phyloP scores from a whole-genome alignment of 2,797 vertebrate species.

The Arvicola amphibius region DNA sequence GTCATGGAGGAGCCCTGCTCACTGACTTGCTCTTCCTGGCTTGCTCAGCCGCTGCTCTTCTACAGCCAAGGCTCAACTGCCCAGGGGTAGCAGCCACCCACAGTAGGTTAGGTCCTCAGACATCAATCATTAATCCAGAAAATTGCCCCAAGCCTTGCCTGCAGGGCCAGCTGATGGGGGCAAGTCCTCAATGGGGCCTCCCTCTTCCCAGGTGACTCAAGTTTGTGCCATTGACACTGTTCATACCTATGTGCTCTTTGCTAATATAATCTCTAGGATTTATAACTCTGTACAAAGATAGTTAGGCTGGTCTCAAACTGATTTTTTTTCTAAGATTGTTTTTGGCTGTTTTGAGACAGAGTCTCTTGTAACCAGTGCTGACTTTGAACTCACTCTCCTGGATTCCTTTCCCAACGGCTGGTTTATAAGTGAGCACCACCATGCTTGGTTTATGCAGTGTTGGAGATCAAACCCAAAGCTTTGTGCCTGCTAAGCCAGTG shows the following conservation, averaged over 20 bases:
- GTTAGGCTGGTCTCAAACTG: not conserved
- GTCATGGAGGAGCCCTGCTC: not conserved
- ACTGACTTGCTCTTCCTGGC: not conserved
- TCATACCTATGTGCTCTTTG: not conserved
- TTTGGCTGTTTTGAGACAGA: not conserved
- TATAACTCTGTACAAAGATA: not conserved
- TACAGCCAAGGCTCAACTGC: not conserved
- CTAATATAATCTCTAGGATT: not conserved
- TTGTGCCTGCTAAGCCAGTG: not conserved
- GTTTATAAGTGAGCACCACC: not conserved
- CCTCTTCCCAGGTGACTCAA: not conserved
- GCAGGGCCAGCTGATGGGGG: not conserved
- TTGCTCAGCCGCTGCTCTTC: no score
- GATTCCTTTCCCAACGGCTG: not conserved
- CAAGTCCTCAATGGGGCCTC: not conserved
- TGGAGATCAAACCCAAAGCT: not conserved
- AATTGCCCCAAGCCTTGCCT: not conserved
- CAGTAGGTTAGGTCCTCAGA: not conserved
- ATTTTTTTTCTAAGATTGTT: not conserved
- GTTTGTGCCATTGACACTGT: not conserved
- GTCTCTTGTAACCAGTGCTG: not conserved
- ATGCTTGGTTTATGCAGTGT: not conserved
- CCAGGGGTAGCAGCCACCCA: not conserved
- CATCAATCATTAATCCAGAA: not conserved
- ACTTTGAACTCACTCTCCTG: not conserved